phyloP scores from a whole-genome alignment of 2,113 vertebrate species.

The Syngnathoides biaculeatus region DNA sequence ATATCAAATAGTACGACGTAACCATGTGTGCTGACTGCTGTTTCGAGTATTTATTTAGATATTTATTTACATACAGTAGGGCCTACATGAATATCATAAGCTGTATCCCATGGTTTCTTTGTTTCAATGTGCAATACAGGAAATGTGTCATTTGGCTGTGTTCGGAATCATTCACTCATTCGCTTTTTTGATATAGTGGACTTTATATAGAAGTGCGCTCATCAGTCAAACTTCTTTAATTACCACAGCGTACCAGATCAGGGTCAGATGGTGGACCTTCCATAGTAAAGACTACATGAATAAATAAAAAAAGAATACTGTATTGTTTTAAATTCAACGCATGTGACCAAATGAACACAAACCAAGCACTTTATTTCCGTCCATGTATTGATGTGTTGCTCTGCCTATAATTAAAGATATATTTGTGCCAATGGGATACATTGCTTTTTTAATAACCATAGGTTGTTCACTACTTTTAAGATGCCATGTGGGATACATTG shows the following conservation, averaged over 20 bases:
- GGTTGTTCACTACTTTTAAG: background rate
- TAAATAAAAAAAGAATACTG: too few relatives aligned
- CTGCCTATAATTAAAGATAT: too few relatives aligned
- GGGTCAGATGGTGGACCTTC: background rate
- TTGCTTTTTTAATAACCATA: background rate
- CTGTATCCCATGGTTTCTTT: background rate
- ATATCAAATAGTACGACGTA: background rate
- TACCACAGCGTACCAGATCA: background rate
- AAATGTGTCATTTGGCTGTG: slow-evolving; percentile 4
- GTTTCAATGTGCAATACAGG: slow-evolving; percentile 55
- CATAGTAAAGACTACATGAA: background rate
- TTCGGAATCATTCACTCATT: background rate
- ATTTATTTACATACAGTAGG: slow-evolving; percentile 44
- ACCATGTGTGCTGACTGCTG: background rate
- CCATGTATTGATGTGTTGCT: background rate
- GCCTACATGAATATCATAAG: slow-evolving; percentile 25
- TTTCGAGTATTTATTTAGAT: slow-evolving; percentile 36
- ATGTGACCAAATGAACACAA: background rate
- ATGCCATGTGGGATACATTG: background rate
- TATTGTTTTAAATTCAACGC: too few relatives aligned
- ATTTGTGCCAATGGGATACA: background rate
- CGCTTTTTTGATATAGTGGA: background rate
- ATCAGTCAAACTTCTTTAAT: background rate
- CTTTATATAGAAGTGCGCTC: background rate
- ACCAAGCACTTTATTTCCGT: too few relatives aligned